A percentile compares a stretch with the other conserved stretches of the same genome.
Evolutionary conservation across 2,797 vertebrate genomes (phyloP).

Genomic region (Gouania willdenowi): DNA sequence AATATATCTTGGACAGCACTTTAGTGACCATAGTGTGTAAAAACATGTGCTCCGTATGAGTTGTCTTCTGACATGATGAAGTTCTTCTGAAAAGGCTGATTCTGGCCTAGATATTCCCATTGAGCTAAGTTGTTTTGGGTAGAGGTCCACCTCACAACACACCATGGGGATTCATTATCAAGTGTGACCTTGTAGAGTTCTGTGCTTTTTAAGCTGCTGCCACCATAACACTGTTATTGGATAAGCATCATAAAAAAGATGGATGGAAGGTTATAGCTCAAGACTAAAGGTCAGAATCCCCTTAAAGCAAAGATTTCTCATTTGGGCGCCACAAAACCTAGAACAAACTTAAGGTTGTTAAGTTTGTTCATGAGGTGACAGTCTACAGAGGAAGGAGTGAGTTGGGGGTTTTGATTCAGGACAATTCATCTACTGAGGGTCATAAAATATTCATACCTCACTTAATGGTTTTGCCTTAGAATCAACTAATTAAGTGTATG

Average conservation of each 20-base stretch:
- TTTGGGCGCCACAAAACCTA: slow-evolving; percentile 1
- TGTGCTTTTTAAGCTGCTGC: background rate
- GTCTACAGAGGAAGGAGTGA: background rate
- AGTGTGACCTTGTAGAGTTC: background rate
- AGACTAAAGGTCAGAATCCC: slow-evolving; percentile 7
- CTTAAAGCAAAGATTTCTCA: slow-evolving; percentile 6
- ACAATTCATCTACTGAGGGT: background rate
- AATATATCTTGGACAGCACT: no score
- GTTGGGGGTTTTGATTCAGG: background rate
- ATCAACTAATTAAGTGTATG: no score
- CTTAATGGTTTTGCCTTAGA: background rate
- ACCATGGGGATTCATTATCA: background rate
- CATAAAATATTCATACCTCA: background rate
- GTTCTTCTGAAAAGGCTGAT: background rate
- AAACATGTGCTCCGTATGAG: no score
- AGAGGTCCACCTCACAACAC: background rate
- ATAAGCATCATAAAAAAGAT: slow-evolving; percentile 8
- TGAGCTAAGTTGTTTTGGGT: background rate
- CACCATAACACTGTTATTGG: background rate
- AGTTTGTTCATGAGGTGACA: background rate
- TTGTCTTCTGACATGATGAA: background rate
- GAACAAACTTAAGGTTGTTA: background rate
- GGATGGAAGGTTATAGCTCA: background rate
- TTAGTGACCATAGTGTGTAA: no score
- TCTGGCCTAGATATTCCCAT: background rate